Evolutionary conservation across 1,140 invertebrate species (phyloP).

Genomic region (Habropoda laboriosa): DNA sequence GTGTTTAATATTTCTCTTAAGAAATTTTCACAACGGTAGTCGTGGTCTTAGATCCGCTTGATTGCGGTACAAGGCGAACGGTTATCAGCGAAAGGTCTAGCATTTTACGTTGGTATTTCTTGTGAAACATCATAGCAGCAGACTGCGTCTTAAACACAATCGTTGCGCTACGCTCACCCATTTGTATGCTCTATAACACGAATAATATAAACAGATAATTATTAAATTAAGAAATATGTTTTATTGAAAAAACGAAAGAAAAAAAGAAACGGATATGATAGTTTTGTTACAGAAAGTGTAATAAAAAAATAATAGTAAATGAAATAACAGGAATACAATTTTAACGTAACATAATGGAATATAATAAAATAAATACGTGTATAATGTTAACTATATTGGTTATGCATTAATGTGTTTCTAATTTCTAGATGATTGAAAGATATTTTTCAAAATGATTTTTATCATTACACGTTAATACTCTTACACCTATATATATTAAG

Average conservation of each 20-base stretch:
- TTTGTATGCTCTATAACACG: conserved; percentile 79
- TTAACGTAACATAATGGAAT: background rate
- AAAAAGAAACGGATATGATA: conserved; percentile 13
- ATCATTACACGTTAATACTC: background rate
- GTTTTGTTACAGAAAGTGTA: background rate
- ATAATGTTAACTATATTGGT: background rate
- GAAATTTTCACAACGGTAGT: conserved; percentile 58
- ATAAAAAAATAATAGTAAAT: background rate
- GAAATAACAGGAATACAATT: background rate
- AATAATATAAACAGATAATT: conserved; percentile 60
- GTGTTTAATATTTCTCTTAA: conserved; percentile 46
- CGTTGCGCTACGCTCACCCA: conserved; percentile 82
- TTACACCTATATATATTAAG: background rate
- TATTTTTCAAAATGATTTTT: background rate
- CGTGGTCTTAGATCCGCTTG: conserved; percentile 43
- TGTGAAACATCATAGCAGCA: conserved; percentile 83
- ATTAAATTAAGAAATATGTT: conserved; percentile 45
- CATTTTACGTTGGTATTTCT: conserved; percentile 84
- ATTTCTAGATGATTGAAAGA: background rate
- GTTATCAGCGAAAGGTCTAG: conserved; percentile 83
- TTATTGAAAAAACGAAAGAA: conserved; percentile 48
- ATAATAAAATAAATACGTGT: background rate
- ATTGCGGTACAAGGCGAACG: conserved; percentile 78
- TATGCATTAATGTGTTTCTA: background rate
- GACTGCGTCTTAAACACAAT: conserved; percentile 83